These are phyloP conservation scores for Arizona elegans DNA, from an alignment of 2,113 vertebrate genomes.

Conservation along the genomic window DNA sequence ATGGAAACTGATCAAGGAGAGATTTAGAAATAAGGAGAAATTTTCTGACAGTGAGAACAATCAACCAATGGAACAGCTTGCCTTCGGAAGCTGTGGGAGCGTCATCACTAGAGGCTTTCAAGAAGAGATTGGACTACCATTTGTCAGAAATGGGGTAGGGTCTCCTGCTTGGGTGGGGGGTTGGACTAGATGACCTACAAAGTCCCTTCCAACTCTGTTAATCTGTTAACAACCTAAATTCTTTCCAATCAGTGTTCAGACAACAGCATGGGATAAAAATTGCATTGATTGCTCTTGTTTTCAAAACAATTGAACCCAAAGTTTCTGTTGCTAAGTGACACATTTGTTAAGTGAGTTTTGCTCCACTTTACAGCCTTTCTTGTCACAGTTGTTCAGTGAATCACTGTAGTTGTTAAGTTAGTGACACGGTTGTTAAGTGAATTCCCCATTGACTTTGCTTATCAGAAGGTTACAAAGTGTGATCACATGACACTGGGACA, in stretches of 20 bases:
- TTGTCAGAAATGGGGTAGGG: too few species aligned
- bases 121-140: too few species aligned
- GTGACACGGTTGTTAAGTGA: background rate
- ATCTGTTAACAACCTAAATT: background rate
- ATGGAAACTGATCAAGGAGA: too few species aligned
- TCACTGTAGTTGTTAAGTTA: background rate
- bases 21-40: too few species aligned
- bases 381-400: background rate
- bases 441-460: background rate
- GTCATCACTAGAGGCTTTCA: too few species aligned
- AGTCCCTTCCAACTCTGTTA: too few species aligned
- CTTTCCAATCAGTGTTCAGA: background rate
- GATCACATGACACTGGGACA: background rate
- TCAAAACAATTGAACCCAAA: background rate
- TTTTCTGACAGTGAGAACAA: too few species aligned
- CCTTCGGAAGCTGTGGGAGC: too few species aligned
- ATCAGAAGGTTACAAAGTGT: background rate
- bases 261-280: background rate
- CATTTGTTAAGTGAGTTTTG: background rate
- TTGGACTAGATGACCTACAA: too few species aligned
- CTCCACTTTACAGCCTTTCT: background rate
- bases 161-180: too few species aligned
- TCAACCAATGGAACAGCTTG: too few species aligned
- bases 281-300: background rate
- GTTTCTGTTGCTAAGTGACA: background rate